phyloP scores from a whole-genome alignment of 1,140 invertebrate species.

The Cyrtorhinus lividipennis region DNA sequence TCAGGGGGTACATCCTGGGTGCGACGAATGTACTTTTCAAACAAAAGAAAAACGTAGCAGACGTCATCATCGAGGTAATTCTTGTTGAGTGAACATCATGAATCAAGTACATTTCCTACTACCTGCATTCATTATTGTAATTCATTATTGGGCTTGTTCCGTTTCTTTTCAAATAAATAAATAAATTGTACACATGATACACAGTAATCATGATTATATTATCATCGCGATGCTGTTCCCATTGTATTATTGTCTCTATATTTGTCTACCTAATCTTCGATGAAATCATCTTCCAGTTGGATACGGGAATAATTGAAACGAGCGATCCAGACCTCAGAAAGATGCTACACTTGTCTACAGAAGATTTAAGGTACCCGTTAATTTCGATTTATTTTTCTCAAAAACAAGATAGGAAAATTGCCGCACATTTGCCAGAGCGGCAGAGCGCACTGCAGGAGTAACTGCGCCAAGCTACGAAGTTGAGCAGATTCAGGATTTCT shows the following conservation, averaged over 20 bases:
- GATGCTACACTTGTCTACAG: constrained; percentile 75
- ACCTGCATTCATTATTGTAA: background rate
- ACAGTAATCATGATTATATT: background rate
- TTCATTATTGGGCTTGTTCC: background rate
- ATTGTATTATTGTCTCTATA: too few species aligned
- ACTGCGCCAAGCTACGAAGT: too few species aligned
- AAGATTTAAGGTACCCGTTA: constrained; percentile 74
- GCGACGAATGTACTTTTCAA: constrained; percentile 96
- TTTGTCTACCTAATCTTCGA: too few species aligned
- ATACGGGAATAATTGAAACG: constrained; percentile 75
- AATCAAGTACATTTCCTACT: background rate
- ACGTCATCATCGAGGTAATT: constrained; percentile 67
- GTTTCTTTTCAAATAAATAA: background rate
- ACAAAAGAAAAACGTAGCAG: constrained; percentile 82
- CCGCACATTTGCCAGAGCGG: too few species aligned
- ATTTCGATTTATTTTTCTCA: too few species aligned
- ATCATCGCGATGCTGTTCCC: too few species aligned
- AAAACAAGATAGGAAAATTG: too few species aligned
- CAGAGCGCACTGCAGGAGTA: too few species aligned
- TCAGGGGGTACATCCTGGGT: constrained; percentile 85
- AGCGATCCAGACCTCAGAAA: constrained; percentile 68
- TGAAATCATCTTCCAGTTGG: constrained; percentile 32
- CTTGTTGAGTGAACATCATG: background rate
- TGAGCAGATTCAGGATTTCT: too few species aligned
- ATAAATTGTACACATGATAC: background rate